Conservation (phyloP, 1,140 invertebrate genomes). For the Meloidogyne chitwoodi region DNA sequence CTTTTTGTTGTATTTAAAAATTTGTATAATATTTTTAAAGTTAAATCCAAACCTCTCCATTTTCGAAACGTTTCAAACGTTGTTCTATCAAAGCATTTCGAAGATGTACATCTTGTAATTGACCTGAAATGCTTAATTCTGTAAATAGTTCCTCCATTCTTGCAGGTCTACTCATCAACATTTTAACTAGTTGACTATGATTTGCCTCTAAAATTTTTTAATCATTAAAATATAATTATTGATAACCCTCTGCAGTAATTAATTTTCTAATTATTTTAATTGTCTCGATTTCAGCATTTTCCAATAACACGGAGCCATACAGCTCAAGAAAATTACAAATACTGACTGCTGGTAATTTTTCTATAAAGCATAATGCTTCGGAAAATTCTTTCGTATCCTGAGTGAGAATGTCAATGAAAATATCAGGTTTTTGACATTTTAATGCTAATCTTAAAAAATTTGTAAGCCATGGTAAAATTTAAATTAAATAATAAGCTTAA, state of each 20-base stretch:
- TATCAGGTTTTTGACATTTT: constrained; percentile 18
- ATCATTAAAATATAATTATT: background rate
- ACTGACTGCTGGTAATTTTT: background rate
- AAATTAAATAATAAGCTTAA: too few relatives aligned
- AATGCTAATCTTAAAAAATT: constrained; percentile 39
- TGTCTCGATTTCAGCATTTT: constrained; percentile 32
- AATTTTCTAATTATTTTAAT: constrained; percentile 24
- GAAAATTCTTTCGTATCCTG: constrained; percentile 45
- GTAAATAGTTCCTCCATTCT: constrained; percentile 27
- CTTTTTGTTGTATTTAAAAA: too few relatives aligned
- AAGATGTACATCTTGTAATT: constrained; percentile 15
- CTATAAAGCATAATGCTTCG: constrained; percentile 42
- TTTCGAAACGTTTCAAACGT: constrained; percentile 8
- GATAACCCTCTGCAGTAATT: constrained; percentile 9
- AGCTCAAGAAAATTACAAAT: constrained; percentile 33
- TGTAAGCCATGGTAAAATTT: too few relatives aligned
- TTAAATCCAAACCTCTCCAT: background rate
- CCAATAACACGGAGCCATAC: constrained; percentile 38
- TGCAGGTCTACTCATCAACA: constrained; percentile 9
- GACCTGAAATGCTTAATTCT: constrained; percentile 11
- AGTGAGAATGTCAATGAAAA: constrained; percentile 44
- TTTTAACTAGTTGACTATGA: constrained; percentile 11
- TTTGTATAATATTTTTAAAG: background rate
- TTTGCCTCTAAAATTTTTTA: constrained; percentile 9
- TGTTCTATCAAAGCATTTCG: constrained; percentile 31